Evolutionary conservation across 2,888 invertebrate species (phyloP), one percentile per base, ranked within the genome.

Genomic region (Callinectes sapidus): DNA sequence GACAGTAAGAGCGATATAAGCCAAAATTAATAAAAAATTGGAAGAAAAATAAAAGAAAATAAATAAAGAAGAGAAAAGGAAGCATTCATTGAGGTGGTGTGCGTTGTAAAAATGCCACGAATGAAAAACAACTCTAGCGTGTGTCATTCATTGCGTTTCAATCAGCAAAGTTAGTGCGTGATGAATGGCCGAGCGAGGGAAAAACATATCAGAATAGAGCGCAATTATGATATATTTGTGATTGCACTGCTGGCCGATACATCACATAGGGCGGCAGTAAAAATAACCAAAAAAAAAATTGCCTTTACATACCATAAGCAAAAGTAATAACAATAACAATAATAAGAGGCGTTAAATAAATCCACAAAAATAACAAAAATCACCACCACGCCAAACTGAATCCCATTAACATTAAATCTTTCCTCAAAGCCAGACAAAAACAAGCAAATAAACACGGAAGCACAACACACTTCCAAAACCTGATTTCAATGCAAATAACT

Each of bases 171-270:
- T 71, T 71, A 71, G 5, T 28, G 71, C 13, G n/a, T 71, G 71
- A 71, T 71, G n/a, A 71, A 71, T 71, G 71, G 71, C n/a, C 28
- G n/a, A 28, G 28, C 71, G 71, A 71, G 71, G 71, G 71, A 28
- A 28, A 61, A 61, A 61, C 28, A 71, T 71, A 28, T 71, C n/a
- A 71, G 10, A 71, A 28, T 28, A 23, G 5, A 71, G 23, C 28
- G n/a, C 71, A 71, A 71, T 71, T 71, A 71, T 71, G 71, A 71
- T 71, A 71, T 71, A 28, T 71, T 71, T 71, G 13, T n/a, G 71
- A n/a, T 71, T n/a, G n/a, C 13, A 10, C n/a, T 71, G 71, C 6
- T 61, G 28, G 61, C 61, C 18, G 16, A 61, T 61, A 61, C 61
- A 61, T 18, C 61, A 28, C 23, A 28, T 28, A 13, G 28, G 13